These are phyloP conservation scores for Solea senegalensis DNA, from an alignment of 2,113 vertebrate species.

Conservation along the genomic window DNA sequence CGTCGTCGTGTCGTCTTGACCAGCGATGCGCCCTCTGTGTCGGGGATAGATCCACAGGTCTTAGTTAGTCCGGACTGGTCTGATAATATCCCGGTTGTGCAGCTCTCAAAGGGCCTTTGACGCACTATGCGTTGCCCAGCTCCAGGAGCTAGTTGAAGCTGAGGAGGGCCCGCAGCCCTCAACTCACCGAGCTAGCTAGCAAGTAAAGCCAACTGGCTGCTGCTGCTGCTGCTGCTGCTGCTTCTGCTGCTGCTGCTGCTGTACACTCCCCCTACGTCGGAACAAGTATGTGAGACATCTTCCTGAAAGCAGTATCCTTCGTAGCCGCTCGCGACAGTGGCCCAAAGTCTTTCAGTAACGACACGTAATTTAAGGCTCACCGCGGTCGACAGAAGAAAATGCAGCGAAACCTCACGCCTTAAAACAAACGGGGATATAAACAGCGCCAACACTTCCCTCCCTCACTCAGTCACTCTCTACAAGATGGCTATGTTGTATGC, in stretches of 20 bases:
- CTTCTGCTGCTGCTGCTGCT: not conserved
- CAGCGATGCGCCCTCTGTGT: constrained; percentile 35
- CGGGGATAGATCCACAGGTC: constrained; percentile 16
- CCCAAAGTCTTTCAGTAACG: constrained; percentile 9
- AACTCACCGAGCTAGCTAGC: constrained; percentile 74
- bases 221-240: not conserved
- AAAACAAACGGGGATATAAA: constrained; percentile 34
- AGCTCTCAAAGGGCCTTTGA: constrained; percentile 69
- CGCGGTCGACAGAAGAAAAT: not conserved
- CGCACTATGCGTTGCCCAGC: constrained; percentile 65
- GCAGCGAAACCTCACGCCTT: constrained; percentile 22
- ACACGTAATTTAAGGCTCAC: not conserved
- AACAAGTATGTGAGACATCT: constrained; percentile 84
- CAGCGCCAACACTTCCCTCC: constrained; percentile 58
- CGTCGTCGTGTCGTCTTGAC: constrained; percentile 55
- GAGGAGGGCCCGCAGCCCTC: constrained; percentile 79
- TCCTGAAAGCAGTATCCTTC: constrained; percentile 55
- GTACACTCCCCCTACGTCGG: constrained; percentile 85
- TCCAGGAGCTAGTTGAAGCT: constrained; percentile 69
- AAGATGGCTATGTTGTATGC: constrained; percentile 79
- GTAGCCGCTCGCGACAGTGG: constrained; percentile 5
- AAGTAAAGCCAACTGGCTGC: constrained; percentile 66
- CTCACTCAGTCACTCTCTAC: constrained; percentile 67
- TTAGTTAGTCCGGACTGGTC: constrained; percentile 60
- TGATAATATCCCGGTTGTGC: constrained; percentile 61